These are phyloP conservation scores for Drosophila fungiperda DNA, from an alignment of 2,888 invertebrate species.

Conservation along the genomic window DNA sequence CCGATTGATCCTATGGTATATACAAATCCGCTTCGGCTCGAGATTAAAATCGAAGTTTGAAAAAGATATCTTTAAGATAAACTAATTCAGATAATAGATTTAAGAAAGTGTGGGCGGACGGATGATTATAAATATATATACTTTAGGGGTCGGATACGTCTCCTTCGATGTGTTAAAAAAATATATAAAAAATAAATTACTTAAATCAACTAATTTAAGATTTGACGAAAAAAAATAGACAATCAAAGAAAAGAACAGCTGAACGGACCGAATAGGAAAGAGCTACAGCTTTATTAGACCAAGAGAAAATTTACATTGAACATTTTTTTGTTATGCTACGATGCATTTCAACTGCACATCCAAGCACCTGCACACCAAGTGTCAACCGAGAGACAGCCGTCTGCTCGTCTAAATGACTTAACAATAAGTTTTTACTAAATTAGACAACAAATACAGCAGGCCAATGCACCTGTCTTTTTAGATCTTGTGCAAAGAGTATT, in stretches of 20 bases:
- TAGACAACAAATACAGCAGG: slow-evolving; percentile 40
- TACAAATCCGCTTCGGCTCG: not conserved
- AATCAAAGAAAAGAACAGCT: slow-evolving; percentile 24
- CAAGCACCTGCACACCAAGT: slow-evolving; percentile 58
- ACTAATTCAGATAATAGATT: not conserved
- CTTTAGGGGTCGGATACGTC: not conserved
- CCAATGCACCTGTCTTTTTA: slow-evolving; percentile 41
- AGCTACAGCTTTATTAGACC: slow-evolving; percentile 11
- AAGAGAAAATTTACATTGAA: slow-evolving; percentile 22
- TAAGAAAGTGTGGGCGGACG: not conserved
- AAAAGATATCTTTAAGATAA: not conserved
- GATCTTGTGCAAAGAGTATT: slow-evolving; percentile 16
- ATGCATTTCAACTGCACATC: slow-evolving; percentile 28
- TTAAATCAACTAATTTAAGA: slow-evolving; percentile 1
- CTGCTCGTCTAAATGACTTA: slow-evolving; percentile 34
- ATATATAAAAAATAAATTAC: not conserved
- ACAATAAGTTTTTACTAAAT: slow-evolving; percentile 45
- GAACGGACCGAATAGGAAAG: slow-evolving; percentile 25
- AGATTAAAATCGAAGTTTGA: not conserved
- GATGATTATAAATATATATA: not conserved
- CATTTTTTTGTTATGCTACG: slow-evolving; percentile 28
- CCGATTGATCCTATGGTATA: not conserved
- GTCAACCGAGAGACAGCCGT: slow-evolving; percentile 35
- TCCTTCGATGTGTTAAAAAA: not conserved
- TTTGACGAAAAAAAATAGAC: slow-evolving; percentile 12